Conservation (phyloP, 2,113 vertebrate species). For the Sisor rabdophorus region DNA sequence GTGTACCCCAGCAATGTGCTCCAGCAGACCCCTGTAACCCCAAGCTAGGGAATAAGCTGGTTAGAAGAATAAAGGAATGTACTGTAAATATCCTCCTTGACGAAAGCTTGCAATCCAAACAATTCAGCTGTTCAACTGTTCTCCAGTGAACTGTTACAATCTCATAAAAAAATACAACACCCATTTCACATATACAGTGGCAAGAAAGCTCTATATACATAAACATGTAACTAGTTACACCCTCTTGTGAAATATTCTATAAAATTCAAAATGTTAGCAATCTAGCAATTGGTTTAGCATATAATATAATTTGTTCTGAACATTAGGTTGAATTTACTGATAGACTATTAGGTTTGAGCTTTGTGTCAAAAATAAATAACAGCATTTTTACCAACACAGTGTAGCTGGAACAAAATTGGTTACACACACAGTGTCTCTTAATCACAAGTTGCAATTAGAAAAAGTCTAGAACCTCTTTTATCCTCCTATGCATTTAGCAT, state of each 20-base stretch:
- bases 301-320: neutral
- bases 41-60: too few species aligned
- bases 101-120: too few species aligned
- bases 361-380: neutral
- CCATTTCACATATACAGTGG: neutral
- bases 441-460: neutral
- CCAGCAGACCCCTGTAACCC: too few species aligned
- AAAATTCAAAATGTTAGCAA: neutral
- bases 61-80: too few species aligned
- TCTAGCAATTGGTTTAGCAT: neutral
- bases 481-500: neutral
- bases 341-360: neutral
- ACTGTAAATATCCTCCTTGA: too few species aligned
- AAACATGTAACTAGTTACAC: neutral
- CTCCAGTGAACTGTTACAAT: too few species aligned
- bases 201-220: slow-evolving; percentile 21
- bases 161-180: slow-evolving; percentile 13
- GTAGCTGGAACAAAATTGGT: neutral
- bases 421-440: neutral
- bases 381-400: neutral
- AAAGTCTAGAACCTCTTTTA: too few species aligned
- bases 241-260: neutral
- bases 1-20: too few species aligned
- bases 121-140: too few species aligned
- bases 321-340: neutral